Base-by-base conservation (phyloP, 2,888 invertebrate genomes). In the Drosophila putrida region DNA sequence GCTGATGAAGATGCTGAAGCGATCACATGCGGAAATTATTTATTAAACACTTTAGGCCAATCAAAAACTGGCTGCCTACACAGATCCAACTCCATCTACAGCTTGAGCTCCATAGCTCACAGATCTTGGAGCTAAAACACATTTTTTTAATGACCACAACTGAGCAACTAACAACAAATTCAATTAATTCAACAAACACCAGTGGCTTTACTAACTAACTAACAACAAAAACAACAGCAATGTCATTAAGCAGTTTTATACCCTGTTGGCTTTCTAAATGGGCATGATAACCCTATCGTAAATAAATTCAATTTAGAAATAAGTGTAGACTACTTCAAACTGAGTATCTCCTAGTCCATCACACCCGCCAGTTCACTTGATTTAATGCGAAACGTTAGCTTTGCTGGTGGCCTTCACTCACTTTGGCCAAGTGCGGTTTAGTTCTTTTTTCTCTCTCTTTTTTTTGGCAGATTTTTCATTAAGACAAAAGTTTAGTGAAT, bases 401-500 rank as follows among this genome's bases (percentile, higher is more conserved):
- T 50, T 51, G 69, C 67, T 65, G 76, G 64, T 75, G 86, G 83
- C 83, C 85, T 87, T 87, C 78, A 66, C 46, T 78, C 65, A 67
- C 47, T 76, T 50, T 36, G 11, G 5, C 68, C 64, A 65, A 71
- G 53, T 60, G 53, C 61, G 69, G 54, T 38, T 73, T 41, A 31
- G 58, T 68, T 70, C 49, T 68, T 47, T 53, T 38, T 55, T 43
- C 35, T 11, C 15, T 33, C 8, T 47, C 27, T 43, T 57, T 20
- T 39, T 63, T 59, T 69, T 60, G 70, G 55, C 65, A 79, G 83
- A 85, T 88, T 73, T 88, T 88, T 88, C 85, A 85, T 85, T 88
- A 88, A 85, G 86, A 85, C 88, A 82, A 84, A 78, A 69, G 44
- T 62, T 72, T 87, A 71, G 76, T 84, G 83, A 84, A 84, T 84